A percentile compares a stretch with the other conserved stretches of the same genome.
Evolutionary conservation across 2,888 invertebrate species (phyloP).

Genomic region (Cephus sareptanus): DNA sequence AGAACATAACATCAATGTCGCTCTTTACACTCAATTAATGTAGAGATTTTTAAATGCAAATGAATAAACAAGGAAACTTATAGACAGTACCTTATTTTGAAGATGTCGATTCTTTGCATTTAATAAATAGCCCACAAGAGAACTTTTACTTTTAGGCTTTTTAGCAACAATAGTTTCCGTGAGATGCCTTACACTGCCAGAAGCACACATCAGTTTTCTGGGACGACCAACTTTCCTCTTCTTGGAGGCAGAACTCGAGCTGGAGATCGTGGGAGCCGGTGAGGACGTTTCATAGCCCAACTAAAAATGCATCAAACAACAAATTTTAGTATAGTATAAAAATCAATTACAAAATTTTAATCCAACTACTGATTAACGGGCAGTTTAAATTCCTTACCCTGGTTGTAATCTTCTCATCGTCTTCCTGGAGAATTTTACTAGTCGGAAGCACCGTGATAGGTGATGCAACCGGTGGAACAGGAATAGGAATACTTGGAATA

Average conservation of each 20-base stretch:
- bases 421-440: constrained; percentile 39
- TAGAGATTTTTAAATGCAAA: not conserved
- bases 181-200: constrained; percentile 69
- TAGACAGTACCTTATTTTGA: constrained; percentile 55
- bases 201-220: constrained; percentile 74
- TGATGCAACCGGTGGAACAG: constrained; percentile 48
- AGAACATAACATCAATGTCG: not conserved
- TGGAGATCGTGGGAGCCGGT: constrained; percentile 44
- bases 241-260: constrained; percentile 69
- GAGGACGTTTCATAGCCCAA: constrained; percentile 52
- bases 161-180: constrained; percentile 87
- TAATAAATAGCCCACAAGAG: constrained; percentile 74
- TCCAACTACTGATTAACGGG: not conserved
- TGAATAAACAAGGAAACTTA: not conserved
- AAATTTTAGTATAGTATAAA: not conserved
- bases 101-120: constrained; percentile 74
- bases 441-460: constrained; percentile 43
- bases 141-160: constrained; percentile 78
- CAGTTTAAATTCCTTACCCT: constrained; percentile 20
- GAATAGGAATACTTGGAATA: constrained; percentile 56
- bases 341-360: not conserved
- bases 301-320: constrained; percentile 23
- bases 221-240: constrained; percentile 87
- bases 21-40: not conserved
- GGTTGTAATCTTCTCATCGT: constrained; percentile 47